Evolutionary conservation across 2,888 invertebrate species (phyloP).

Genomic region (Sceliomorpha sp.): DNA sequence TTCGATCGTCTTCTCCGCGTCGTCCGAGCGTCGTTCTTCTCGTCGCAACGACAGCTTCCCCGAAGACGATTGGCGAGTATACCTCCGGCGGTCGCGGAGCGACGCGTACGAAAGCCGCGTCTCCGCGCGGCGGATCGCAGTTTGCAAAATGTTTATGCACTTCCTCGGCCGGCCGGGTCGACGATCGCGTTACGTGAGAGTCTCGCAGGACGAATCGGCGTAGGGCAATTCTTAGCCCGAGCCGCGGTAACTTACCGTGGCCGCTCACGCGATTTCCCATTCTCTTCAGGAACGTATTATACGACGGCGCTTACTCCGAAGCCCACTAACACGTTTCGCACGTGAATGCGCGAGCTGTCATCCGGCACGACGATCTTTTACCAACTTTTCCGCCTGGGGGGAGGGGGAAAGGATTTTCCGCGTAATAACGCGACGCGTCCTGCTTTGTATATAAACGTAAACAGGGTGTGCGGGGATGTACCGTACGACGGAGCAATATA

Average conservation of each 20-base stretch:
- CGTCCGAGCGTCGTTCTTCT: no score
- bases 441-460: no score
- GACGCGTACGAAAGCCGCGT: neutral
- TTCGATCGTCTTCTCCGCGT: no score
- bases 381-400: no score
- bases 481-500: no score
- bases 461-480: no score
- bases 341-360: constrained; percentile 20
- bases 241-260: constrained; percentile 26
- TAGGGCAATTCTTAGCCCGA: constrained; percentile 23
- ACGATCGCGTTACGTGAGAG: constrained; percentile 24
- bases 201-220: constrained; percentile 20
- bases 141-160: constrained; percentile 15
- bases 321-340: constrained; percentile 36
- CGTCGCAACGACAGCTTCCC: no score
- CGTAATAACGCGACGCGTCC: no score
- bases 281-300: constrained; percentile 15
- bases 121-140: constrained; percentile 7
- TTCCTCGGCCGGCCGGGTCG: constrained; percentile 19
- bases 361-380: constrained; percentile 18
- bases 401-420: no score
- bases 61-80: no score
- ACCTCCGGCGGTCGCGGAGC: no score
- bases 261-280: constrained; percentile 51
- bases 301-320: constrained; percentile 27